Evolutionary conservation across 2,888 invertebrate species (phyloP).

Genomic region (Acronicta leporina): DNA sequence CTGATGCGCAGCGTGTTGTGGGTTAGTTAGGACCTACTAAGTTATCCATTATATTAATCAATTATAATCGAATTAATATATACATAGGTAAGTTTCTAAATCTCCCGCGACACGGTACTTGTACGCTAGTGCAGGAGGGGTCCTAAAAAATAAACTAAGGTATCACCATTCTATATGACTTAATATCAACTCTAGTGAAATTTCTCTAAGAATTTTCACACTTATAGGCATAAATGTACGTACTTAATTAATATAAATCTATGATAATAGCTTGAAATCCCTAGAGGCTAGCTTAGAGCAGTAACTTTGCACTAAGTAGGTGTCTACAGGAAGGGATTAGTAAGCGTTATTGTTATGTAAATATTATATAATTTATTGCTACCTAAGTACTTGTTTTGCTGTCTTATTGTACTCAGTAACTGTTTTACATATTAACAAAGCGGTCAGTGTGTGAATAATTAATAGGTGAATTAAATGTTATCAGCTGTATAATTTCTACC

Average conservation of each 20-base stretch:
- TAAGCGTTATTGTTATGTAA: conserved; percentile 75
- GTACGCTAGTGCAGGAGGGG: too few relatives aligned
- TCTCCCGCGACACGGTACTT: too few relatives aligned
- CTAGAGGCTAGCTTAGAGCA: conserved; percentile 57
- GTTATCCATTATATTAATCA: too few relatives aligned
- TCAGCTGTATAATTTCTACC: neutral
- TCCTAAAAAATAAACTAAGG: too few relatives aligned
- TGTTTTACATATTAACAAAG: conserved; percentile 37
- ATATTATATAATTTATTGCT: conserved; percentile 67
- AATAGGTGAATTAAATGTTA: neutral
- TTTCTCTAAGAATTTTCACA: conserved; percentile 13
- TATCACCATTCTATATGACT: too few relatives aligned
- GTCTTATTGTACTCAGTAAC: conserved; percentile 11
- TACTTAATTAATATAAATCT: conserved; percentile 15
- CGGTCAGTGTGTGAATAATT: neutral
- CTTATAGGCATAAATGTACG: conserved; percentile 26
- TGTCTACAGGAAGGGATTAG: conserved; percentile 72
- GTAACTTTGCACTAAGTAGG: conserved; percentile 74
- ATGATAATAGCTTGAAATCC: conserved; percentile 35
- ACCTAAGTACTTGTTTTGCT: neutral
- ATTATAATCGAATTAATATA: too few relatives aligned
- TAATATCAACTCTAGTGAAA: neutral
- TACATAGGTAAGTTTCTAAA: too few relatives aligned
- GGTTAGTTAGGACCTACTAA: too few relatives aligned
- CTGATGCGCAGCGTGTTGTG: too few relatives aligned